Conservation (phyloP, 2,888 invertebrate species). For the Machimus atricapillus region DNA sequence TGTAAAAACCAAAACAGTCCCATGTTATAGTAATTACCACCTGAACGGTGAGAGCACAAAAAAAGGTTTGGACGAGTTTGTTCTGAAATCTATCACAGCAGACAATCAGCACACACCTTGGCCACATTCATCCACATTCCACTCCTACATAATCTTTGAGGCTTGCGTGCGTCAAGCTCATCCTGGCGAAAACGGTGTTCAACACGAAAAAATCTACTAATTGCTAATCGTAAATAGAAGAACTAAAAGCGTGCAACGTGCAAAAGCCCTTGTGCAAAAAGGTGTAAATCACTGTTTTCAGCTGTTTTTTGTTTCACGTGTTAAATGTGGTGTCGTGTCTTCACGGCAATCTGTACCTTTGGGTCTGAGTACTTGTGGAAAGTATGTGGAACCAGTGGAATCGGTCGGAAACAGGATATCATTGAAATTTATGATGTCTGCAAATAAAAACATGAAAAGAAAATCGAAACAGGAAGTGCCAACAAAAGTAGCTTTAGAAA, state of each 20-base stretch:
- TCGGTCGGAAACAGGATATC: slow-evolving; percentile 78
- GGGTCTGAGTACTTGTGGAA: slow-evolving; percentile 74
- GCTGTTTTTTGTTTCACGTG: slow-evolving; percentile 1
- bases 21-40: neutral
- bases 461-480: slow-evolving; percentile 50
- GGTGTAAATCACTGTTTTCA: slow-evolving; percentile 11
- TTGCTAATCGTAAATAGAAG: neutral
- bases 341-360: slow-evolving; percentile 67
- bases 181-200: neutral
- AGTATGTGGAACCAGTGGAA: slow-evolving; percentile 73
- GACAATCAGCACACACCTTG: neutral
- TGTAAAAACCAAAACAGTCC: neutral
- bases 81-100: neutral
- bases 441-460: slow-evolving; percentile 59
- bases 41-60: no score
- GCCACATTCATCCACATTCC: neutral
- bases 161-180: neutral
- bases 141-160: neutral
- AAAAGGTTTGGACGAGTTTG: neutral
- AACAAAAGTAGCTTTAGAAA: slow-evolving; percentile 31
- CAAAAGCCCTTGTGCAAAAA: slow-evolving; percentile 4
- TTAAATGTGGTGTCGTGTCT: slow-evolving; percentile 18
- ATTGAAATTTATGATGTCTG: slow-evolving; percentile 78
- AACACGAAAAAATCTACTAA: neutral
- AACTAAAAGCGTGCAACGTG: neutral